Conservation (phyloP, 2,113 vertebrate genomes). For the Ctenodactylus gundi region DNA sequence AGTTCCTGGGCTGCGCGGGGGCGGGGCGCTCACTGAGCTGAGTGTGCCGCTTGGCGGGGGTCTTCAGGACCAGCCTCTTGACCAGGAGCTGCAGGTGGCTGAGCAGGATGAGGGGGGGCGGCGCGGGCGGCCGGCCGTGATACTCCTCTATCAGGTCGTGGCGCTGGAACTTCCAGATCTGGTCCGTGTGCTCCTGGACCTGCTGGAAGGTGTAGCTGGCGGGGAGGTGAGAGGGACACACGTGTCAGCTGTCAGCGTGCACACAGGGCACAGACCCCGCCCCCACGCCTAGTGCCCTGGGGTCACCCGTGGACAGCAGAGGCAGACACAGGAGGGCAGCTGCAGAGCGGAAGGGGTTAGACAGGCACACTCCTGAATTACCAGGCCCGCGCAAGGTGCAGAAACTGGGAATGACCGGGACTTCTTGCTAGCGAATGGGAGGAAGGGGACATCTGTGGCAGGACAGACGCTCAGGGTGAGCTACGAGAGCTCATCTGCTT, state of each 20-base stretch:
- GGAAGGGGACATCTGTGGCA: no score
- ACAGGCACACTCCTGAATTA: no score
- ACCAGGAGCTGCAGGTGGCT: slow-evolving; percentile 92
- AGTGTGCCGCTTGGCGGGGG: slow-evolving; percentile 56
- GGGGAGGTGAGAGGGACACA: not conserved
- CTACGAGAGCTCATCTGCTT: no score
- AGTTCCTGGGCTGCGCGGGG: fast-evolving
- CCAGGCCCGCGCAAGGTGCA: no score
- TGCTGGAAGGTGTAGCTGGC: slow-evolving; percentile 96
- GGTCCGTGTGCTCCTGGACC: slow-evolving; percentile 96
- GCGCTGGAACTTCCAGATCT: slow-evolving; percentile 98
- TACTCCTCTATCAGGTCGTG: slow-evolving; percentile 96
- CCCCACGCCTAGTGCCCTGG: fast-evolving
- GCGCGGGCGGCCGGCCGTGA: slow-evolving; percentile 89
- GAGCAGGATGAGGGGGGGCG: slow-evolving; percentile 94
- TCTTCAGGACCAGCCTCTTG: slow-evolving; percentile 78
- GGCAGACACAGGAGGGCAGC: fast-evolving
- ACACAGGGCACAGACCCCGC: not conserved
- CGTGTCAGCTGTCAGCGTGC: not conserved
- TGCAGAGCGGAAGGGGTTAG: fast-evolving
- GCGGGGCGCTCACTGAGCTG: slow-evolving; percentile 86
- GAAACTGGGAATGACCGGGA: no score
- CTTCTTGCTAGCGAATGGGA: fast-evolving
- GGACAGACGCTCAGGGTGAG: fast-evolving
- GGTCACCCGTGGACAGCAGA: not conserved